Percentiles rank a stretch among this genome's conserved stretches.
Conservation (phyloP, 2,888 invertebrate species). For the Charanyca ferruginea region DNA sequence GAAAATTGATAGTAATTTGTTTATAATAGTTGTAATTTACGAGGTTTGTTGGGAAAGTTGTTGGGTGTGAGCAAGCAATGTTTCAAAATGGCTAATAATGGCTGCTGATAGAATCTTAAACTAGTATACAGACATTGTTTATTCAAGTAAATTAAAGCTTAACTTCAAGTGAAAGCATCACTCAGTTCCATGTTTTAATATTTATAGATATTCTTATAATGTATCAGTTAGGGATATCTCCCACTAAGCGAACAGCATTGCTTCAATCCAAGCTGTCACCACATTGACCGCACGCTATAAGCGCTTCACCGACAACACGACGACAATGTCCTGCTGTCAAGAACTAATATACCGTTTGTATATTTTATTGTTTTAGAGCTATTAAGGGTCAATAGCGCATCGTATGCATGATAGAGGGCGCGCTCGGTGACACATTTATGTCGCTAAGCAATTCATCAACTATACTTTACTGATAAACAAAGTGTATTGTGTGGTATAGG, state of each 20-base stretch:
- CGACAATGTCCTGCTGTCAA: constrained; percentile 41
- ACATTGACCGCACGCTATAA: constrained; percentile 16
- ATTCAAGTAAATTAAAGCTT: neutral
- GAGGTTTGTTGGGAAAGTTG: constrained; percentile 38
- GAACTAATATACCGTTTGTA: constrained; percentile 38
- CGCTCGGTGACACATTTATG: constrained; percentile 52
- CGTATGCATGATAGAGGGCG: constrained; percentile 38
- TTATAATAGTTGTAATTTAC: constrained; percentile 52
- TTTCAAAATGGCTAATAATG: constrained; percentile 20
- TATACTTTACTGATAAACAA: constrained; percentile 22
- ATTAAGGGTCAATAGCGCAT: constrained; percentile 52
- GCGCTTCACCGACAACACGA: constrained; percentile 20
- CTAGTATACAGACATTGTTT: neutral
- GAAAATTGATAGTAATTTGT: constrained; percentile 63
- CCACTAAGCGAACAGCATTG: constrained; percentile 18
- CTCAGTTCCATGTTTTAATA: neutral
- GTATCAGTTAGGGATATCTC: neutral
- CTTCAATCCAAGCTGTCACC: constrained; percentile 39
- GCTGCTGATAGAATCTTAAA: constrained; percentile 17
- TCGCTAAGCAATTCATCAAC: constrained; percentile 49
- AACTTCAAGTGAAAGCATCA: constrained; percentile 7
- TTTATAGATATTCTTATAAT: neutral
- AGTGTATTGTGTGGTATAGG: neutral
- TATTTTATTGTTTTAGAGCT: constrained; percentile 51
- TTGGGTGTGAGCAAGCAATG: constrained; percentile 27